Evolutionary conservation across 1,140 invertebrate species (phyloP), one percentile per base, ranked within the genome.

Genomic region (Popillia japonica): DNA sequence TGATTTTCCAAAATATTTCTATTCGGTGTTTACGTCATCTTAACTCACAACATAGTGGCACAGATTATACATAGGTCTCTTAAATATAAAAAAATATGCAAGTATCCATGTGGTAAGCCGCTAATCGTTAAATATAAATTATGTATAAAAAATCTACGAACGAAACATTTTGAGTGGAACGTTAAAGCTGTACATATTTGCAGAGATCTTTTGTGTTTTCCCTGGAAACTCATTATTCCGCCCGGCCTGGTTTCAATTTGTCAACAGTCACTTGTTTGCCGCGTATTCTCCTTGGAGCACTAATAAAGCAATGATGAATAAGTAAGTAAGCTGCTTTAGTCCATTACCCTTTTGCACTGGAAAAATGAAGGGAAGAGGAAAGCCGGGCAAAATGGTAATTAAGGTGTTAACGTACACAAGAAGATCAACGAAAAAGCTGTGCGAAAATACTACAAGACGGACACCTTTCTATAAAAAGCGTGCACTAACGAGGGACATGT

Each of bases 261-360:
- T 55, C 48, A 17, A 55, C 48, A 55, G 48, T 55, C 48, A 55
- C 11, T n/a, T 55, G 48, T n/a, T 55, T 55, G 48, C 48, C 14
- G 6, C 17, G 48, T 55, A 55, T 55, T 55, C 48, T 55, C 48
- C 14, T 55, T 17, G 48, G 48, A 55, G 48, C 48, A 55, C 48
- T 55, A 55, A 55, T 55, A 55, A 55, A 55, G 48, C 48, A 55
- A 55, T 55, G 17, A 55, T 55, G 48, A 55, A 55, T 55, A 55
- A 55, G 48, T 17, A 55, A 55, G 11, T 55, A 17, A 55, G 48
- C 48, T 55, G 14, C 48, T 55, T 55, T 55, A 17, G 14, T 14
- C 14, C 14, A 55, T 55, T 55, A 55, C 17, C 48, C 17, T 55
- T 17, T 55, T 55, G 17, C 48, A n/a, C 48, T 6, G 48, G 0